A percentile compares a stretch with the other conserved stretches of the same genome.
phyloP scores from a whole-genome alignment of 2,113 vertebrate species.

The Hypocryptadius cinnamomeus region DNA sequence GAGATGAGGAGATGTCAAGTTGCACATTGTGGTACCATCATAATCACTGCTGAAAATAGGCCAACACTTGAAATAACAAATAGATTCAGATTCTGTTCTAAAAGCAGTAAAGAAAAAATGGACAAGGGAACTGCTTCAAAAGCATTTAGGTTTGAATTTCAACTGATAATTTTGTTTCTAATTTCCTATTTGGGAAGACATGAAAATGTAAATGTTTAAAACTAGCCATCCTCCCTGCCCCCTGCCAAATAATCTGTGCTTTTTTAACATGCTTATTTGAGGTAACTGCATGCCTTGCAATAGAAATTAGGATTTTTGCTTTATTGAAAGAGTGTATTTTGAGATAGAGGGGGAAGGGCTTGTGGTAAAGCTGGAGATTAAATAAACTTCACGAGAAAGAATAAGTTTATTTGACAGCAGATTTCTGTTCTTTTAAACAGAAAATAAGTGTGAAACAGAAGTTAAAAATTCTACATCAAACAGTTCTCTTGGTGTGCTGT shows the following conservation, averaged over 20 bases:
- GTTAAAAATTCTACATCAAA: background rate
- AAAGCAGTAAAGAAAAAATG: background rate
- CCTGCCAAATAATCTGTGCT: background rate
- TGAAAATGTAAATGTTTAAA: background rate
- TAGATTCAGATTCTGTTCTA: conserved; percentile 55
- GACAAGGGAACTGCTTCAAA: background rate
- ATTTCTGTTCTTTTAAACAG: background rate
- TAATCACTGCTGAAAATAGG: conserved; percentile 82
- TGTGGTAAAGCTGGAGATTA: background rate
- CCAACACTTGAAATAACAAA: conserved; percentile 64
- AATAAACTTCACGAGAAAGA: background rate
- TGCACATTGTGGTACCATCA: conserved; percentile 61
- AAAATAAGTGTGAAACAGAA: background rate
- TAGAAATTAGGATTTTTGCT: background rate
- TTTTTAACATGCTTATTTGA: background rate
- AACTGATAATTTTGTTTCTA: background rate
- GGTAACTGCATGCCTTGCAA: background rate
- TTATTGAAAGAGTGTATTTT: background rate
- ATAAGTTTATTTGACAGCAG: background rate
- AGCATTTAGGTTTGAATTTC: background rate
- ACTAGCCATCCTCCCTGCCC: background rate
- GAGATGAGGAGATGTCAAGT: conserved; percentile 77
- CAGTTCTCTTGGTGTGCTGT: background rate
- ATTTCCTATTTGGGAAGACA: background rate
- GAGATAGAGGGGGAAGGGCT: background rate